These are phyloP conservation scores for Berghia stephanieae DNA, from an alignment of 1,140 invertebrate genomes.

Conservation along the genomic window DNA sequence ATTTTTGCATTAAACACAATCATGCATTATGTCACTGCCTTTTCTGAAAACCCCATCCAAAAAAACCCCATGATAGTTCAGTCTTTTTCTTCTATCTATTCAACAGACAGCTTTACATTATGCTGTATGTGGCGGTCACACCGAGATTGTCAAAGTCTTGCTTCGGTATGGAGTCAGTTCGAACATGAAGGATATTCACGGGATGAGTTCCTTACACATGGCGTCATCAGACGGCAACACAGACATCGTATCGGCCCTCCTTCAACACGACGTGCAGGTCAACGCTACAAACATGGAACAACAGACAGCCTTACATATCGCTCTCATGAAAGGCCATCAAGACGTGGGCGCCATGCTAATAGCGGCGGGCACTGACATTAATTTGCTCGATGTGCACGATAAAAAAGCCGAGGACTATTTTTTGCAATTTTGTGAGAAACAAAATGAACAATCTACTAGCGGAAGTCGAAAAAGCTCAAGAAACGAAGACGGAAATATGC, in stretches of 20 bases:
- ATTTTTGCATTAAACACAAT: too few relatives aligned
- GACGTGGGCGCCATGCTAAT: slow-evolving; percentile 42
- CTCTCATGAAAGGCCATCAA: slow-evolving; percentile 38
- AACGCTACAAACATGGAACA: slow-evolving; percentile 52
- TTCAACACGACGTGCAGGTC: slow-evolving; percentile 44
- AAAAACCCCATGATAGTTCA: too few relatives aligned
- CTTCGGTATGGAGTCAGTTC: slow-evolving; percentile 53
- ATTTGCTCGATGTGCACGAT: slow-evolving; percentile 45
- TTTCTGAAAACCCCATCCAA: too few relatives aligned
- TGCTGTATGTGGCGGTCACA: slow-evolving; percentile 46
- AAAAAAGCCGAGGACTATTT: slow-evolving; percentile 49
- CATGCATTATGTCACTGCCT: too few relatives aligned
- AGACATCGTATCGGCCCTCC: slow-evolving; percentile 40
- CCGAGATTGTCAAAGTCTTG: slow-evolving; percentile 41
- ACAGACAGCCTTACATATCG: slow-evolving; percentile 53
- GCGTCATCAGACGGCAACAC: slow-evolving; percentile 39
- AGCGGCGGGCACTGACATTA: slow-evolving; percentile 40
- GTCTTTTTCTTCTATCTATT: too few relatives aligned
- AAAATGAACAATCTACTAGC: too few relatives aligned
- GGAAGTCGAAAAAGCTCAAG: too few relatives aligned
- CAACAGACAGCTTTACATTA: slow-evolving; percentile 53
- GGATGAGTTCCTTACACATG: slow-evolving; percentile 54
- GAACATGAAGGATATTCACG: slow-evolving; percentile 53
- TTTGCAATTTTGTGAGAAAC: too few relatives aligned
- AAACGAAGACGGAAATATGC: too few relatives aligned